Evolutionary conservation across 1,140 invertebrate species (phyloP), one percentile per base, ranked within the genome.

Genomic region (Plodia interpunctella): DNA sequence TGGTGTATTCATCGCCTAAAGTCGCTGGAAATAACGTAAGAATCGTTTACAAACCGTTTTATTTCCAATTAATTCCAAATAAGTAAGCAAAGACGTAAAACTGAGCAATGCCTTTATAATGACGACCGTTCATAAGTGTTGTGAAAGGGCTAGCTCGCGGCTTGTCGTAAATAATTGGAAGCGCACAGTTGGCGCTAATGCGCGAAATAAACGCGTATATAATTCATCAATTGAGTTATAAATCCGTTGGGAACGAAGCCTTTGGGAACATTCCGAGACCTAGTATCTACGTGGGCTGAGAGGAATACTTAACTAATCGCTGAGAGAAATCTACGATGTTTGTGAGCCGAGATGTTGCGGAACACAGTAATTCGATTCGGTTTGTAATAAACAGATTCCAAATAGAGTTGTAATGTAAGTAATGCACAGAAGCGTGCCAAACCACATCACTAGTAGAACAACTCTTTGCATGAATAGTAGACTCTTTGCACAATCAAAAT

Each of bases 141-240:
- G 67, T 63, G 70, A 68, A 75, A 75, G 66, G 28, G 52, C 54
- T 60, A 18, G 66, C 70, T 63, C 57, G 61, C 57, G 67, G 65
- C 68, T 49, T 32, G 57, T 68, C 68, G 72, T 77, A 77, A 76
- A 75, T 81, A 81, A 81, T 81, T 81, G 74, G 75, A 79, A 68
- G 68, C 72, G 65, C 61, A 72, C 67, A 76, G 71, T 78, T 79
- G 69, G 68, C 68, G 74, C 72, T 79, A 78, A 79, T 74, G 68
- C 58, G 28, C 60, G 63, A 75, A 74, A 68, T 71, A 70, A 70
- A 70, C 62, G 55, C 62, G 72, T 72, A 44, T n/a, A 11, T 32
- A 68, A 70, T 76, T 74, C 62, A 70, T 78, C 65, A 70, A 81
- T 77, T 75, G 76, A 77, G 73, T 66, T 68, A 76, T 81, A 78